phyloP scores from a whole-genome alignment of 2,797 vertebrate genomes.

The Sebastes itinus region DNA sequence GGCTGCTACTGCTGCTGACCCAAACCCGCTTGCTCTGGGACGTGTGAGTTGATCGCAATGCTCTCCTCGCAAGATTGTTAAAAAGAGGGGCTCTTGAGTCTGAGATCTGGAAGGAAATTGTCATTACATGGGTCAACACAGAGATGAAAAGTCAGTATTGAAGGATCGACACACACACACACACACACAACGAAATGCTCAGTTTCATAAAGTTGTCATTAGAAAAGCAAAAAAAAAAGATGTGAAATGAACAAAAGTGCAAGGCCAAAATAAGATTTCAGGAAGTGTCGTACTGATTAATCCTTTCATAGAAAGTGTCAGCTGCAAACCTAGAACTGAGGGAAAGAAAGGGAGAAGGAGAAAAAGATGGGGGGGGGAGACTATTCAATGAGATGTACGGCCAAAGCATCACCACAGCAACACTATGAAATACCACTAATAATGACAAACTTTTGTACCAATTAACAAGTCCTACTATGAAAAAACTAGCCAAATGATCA shows the following conservation, averaged over 20 bases:
- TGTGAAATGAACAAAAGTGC: background rate
- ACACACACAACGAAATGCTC: background rate
- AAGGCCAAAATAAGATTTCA: background rate
- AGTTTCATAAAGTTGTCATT: background rate
- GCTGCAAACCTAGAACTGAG: slow-evolving; percentile 20
- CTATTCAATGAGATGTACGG: slow-evolving; percentile 31
- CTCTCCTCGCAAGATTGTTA: slow-evolving; percentile 7
- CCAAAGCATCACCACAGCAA: slow-evolving; percentile 36
- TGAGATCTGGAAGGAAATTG: slow-evolving; percentile 37
- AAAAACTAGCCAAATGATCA: background rate
- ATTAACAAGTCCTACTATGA: background rate
- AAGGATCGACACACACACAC: background rate
- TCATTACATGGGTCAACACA: slow-evolving; percentile 24
- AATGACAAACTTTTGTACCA: background rate
- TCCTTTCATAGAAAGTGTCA: slow-evolving; percentile 1
- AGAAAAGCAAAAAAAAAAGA: background rate
- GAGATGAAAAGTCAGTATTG: slow-evolving; percentile 10
- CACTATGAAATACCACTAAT: slow-evolving; percentile 6
- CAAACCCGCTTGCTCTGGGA: slow-evolving; percentile 50
- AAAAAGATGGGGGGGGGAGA: background rate
- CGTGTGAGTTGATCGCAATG: slow-evolving; percentile 21
- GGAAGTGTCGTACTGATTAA: background rate
- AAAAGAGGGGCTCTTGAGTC: slow-evolving; percentile 34
- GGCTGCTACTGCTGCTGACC: slow-evolving; percentile 73
- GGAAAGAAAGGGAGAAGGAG: background rate